These are phyloP conservation scores for Ceratothoa steindachneri DNA, from an alignment of 2,888 invertebrate genomes.

Conservation along the genomic window DNA sequence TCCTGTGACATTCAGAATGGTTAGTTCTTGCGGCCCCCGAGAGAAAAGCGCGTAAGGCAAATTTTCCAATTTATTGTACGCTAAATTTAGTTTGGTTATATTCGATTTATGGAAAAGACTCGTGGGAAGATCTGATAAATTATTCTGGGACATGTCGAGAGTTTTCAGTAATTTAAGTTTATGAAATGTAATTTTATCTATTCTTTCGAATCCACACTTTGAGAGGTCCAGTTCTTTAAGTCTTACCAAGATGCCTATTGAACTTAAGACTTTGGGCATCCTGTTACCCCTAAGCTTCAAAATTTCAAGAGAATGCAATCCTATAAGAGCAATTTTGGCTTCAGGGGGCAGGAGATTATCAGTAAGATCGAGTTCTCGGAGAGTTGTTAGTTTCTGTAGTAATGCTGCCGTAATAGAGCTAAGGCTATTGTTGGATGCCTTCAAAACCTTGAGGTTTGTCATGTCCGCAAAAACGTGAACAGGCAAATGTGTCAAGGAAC, in stretches of 20 bases:
- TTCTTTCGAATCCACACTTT: constrained; percentile 24
- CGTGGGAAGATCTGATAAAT: constrained; percentile 41
- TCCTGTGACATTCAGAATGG: constrained; percentile 73
- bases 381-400: constrained; percentile 49
- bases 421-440: constrained; percentile 50
- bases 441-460: constrained; percentile 48
- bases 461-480: constrained; percentile 47
- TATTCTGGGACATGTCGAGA: constrained; percentile 46
- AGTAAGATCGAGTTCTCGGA: constrained; percentile 50
- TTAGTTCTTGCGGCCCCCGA: constrained; percentile 66
- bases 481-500: constrained; percentile 49
- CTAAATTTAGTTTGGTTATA: constrained; percentile 49
- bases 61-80: constrained; percentile 49
- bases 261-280: constrained; percentile 22
- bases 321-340: constrained; percentile 49
- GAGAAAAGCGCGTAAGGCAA: constrained; percentile 59
- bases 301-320: constrained; percentile 48
- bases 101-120: constrained; percentile 43
- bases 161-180: constrained; percentile 22
- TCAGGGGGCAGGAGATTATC: constrained; percentile 49
- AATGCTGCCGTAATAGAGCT: constrained; percentile 48
- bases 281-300: constrained; percentile 40
- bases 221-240: constrained; percentile 32
- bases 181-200: constrained; percentile 29
- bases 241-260: constrained; percentile 24